Base-by-base conservation (phyloP, 2,797 vertebrate genomes). In the Acrossocheilus fasciatus region DNA sequence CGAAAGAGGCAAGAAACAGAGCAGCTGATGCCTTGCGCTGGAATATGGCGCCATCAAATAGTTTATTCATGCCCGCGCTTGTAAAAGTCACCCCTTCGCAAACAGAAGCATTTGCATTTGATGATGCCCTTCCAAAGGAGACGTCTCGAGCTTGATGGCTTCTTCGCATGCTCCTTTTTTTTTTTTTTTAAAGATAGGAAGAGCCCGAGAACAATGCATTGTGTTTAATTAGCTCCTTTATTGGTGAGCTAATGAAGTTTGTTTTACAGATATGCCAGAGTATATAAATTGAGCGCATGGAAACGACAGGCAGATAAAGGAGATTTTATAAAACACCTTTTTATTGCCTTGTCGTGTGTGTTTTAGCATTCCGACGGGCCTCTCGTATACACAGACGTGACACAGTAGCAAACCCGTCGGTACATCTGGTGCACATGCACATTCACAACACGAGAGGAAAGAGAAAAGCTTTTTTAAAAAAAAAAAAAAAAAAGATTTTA, bases 401-500 rank as follows among this genome's bases (percentile, higher is more conserved):
- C 92, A 92, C 92, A 91, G 93, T 94, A 92, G 91, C 91, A 91
- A 91, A 87, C 91, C 91, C 90, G 82, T 92, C 89, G 91, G 91
- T 92, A 92, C 91, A 91, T 91, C 93, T 90, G 89, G 90, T 91
- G 93, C 93, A 94, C 93, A 95, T 62, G 93, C 95, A 91, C 93
- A 92, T 36, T 39, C 92, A 95, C 94, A 95, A 94, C 93, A 94
- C 94, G 93, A 94, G 95, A 92, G 84, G 73, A 86, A 90, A 88
- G 88, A 84, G 81, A 92, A 34, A 76, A 12, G n/a, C 41, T 26
- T 54, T 75, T 57, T n/a, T 1, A 30, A 30, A 30, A 10, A 43
- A 36, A 30, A 30, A 30, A 30, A 10, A 43, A 36, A 62, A 82
- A 82, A 89, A 82, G 94, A 94, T 96, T 97, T 96, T 96, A 96